These are phyloP conservation scores for Calliphora vicina DNA, from an alignment of 1,140 invertebrate species.

Conservation along the genomic window DNA sequence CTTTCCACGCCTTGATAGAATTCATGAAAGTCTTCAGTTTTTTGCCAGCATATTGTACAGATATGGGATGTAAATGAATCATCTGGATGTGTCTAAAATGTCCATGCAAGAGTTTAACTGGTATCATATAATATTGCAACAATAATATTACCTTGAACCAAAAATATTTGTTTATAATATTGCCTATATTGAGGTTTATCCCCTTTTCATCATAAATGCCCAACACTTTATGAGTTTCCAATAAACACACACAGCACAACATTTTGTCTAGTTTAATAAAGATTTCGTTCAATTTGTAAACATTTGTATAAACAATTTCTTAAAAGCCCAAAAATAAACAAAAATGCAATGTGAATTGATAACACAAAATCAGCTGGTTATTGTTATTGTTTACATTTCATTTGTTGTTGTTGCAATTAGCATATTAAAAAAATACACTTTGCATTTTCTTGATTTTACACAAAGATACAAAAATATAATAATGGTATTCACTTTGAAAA, in stretches of 20 bases:
- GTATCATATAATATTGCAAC: not conserved
- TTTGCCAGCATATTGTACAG: slow-evolving; percentile 55
- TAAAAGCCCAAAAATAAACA: not conserved
- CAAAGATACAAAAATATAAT: no score
- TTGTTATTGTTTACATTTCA: not conserved
- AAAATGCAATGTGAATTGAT: not conserved
- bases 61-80: slow-evolving; percentile 52
- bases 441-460: no score
- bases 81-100: slow-evolving; percentile 8
- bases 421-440: no score
- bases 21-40: slow-evolving; percentile 55
- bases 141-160: slow-evolving; percentile 58
- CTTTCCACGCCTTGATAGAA: slow-evolving; percentile 55
- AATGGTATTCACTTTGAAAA: no score
- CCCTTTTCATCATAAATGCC: slow-evolving; percentile 38
- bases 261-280: slow-evolving; percentile 16
- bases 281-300: not conserved
- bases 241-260: slow-evolving; percentile 35
- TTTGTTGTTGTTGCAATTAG: not conserved
- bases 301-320: not conserved
- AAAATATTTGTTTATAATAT: slow-evolving; percentile 54
- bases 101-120: no score
- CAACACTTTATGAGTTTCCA: slow-evolving; percentile 16
- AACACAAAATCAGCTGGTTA: not conserved
- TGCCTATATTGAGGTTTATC: slow-evolving; percentile 46